Evolutionary conservation across 2,888 invertebrate genomes (phyloP).

Genomic region (Hedychridium roseum): DNA sequence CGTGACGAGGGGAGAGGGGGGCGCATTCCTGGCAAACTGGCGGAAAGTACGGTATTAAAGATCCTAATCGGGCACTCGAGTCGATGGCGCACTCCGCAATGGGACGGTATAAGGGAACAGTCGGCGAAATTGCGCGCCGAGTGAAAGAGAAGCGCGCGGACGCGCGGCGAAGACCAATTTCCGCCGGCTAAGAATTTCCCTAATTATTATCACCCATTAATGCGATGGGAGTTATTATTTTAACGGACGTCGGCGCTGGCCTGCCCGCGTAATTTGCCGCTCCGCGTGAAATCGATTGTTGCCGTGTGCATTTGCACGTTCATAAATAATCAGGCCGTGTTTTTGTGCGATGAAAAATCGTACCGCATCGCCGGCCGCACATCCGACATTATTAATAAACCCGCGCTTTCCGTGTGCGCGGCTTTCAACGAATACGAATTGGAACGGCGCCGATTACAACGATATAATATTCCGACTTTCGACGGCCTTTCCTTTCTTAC

Average conservation of each 20-base stretch:
- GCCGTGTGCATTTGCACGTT: slow-evolving; percentile 52
- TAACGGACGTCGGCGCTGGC: slow-evolving; percentile 51
- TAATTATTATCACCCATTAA: slow-evolving; percentile 60
- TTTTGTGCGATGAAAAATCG: slow-evolving; percentile 50
- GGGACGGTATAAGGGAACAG: no score
- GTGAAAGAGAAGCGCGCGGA: slow-evolving; percentile 10
- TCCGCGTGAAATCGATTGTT: slow-evolving; percentile 57
- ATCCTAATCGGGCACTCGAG: no score
- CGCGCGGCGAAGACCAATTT: slow-evolving; percentile 34
- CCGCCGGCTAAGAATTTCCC: slow-evolving; percentile 53
- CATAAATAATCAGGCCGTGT: slow-evolving; percentile 56
- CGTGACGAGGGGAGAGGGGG: no score
- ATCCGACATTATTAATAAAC: slow-evolving; percentile 43
- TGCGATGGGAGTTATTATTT: slow-evolving; percentile 59
- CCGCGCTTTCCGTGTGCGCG: slow-evolving; percentile 42
- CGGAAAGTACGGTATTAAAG: slow-evolving; percentile 15
- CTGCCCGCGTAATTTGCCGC: slow-evolving; percentile 54
- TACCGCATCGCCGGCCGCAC: slow-evolving; percentile 12
- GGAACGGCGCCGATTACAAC: slow-evolving; percentile 27
- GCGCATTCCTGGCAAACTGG: no score
- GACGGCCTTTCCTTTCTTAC: no score
- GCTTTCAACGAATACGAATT: slow-evolving; percentile 34
- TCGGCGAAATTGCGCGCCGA: slow-evolving; percentile 15
- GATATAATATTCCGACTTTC: no score
- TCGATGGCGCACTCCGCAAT: no score